Evolutionary conservation across 2,797 vertebrate genomes (phyloP).

Genomic region (Acridotheres tristis): DNA sequence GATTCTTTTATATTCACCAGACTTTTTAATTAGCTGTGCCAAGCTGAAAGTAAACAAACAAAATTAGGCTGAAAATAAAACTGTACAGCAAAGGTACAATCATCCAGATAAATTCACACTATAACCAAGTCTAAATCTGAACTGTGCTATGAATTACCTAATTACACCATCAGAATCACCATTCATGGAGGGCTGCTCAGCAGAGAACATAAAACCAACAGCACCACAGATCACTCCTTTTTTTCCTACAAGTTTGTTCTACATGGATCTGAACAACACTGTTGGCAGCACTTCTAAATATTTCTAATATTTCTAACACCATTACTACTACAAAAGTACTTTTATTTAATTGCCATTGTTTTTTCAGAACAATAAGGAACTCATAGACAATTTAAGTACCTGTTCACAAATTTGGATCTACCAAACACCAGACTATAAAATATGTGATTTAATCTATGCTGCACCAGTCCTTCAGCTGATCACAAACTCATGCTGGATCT

Average conservation of each 20-base stretch:
- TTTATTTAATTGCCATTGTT: background rate
- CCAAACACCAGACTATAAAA: background rate
- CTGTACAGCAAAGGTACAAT: background rate
- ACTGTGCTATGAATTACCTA: background rate
- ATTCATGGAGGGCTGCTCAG: background rate
- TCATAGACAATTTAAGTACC: background rate
- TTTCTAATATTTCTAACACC: background rate
- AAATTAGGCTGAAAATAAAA: slow-evolving; percentile 63
- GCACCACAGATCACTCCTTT: background rate
- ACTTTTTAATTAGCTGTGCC: slow-evolving; percentile 70
- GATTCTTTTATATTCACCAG: slow-evolving; percentile 66
- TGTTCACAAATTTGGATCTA: background rate
- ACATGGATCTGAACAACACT: background rate
- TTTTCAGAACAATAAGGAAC: background rate
- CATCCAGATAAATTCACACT: background rate
- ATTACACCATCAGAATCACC: background rate
- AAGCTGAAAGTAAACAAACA: slow-evolving; percentile 68
- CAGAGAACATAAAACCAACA: background rate
- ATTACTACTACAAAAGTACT: background rate
- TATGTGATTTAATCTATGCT: background rate
- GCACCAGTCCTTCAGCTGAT: background rate
- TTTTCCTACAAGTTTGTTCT: background rate
- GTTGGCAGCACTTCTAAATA: background rate
- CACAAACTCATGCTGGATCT: background rate
- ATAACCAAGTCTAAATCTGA: background rate